These are phyloP conservation scores for Falco biarmicus DNA, from an alignment of 2,797 vertebrate genomes.

Conservation along the genomic window DNA sequence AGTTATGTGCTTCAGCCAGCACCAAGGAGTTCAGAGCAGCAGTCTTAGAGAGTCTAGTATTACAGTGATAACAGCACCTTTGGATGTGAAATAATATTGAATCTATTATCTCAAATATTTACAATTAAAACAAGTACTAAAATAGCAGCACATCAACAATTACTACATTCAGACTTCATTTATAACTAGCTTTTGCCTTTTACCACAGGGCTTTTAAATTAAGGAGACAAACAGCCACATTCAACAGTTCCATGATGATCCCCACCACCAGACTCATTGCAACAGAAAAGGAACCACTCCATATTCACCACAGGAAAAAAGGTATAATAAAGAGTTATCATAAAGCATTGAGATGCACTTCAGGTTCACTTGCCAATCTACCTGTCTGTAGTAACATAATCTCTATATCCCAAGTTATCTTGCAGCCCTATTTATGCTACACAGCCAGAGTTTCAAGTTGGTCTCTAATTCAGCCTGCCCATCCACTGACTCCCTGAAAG, in stretches of 20 bases:
- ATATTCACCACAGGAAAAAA: neutral
- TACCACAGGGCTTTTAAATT: neutral
- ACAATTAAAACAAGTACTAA: neutral
- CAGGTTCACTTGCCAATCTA: neutral
- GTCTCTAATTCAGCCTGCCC: neutral
- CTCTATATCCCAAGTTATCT: neutral
- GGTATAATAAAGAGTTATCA: neutral
- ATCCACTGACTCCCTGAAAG: neutral
- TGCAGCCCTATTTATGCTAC: neutral
- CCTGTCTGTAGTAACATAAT: neutral
- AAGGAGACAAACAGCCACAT: neutral
- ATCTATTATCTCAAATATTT: neutral
- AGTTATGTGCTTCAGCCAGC: neutral
- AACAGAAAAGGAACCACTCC: neutral
- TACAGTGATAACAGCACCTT: neutral
- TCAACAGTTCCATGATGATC: neutral
- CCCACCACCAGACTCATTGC: neutral
- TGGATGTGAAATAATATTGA: neutral
- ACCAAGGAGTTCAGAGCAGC: neutral
- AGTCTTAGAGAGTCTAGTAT: neutral
- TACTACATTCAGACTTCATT: neutral
- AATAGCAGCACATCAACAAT: neutral
- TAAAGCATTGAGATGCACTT: neutral
- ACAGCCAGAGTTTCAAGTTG: neutral
- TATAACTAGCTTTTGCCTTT: neutral